Evolutionary conservation across 1,140 invertebrate species (phyloP).

Genomic region (Bombus difficillimus): DNA sequence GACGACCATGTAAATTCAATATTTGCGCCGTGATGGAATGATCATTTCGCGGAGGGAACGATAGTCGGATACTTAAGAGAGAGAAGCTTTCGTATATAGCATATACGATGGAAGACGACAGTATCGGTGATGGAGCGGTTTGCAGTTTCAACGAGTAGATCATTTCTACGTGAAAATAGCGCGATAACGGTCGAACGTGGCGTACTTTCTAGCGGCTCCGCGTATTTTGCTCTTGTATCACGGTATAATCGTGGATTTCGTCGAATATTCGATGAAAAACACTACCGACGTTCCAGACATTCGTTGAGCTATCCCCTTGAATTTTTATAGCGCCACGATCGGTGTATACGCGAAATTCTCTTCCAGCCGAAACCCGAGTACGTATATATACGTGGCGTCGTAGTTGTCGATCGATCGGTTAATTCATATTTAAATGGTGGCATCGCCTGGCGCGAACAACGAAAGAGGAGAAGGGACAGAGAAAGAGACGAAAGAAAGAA

Average conservation of each 20-base stretch:
- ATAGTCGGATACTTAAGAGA: slow-evolving; percentile 42
- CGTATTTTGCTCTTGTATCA: too few relatives aligned
- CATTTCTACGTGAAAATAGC: background rate
- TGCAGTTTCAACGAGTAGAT: background rate
- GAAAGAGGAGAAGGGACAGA: background rate
- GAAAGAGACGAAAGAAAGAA: too few relatives aligned
- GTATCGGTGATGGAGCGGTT: background rate
- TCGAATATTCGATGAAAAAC: background rate
- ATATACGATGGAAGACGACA: background rate
- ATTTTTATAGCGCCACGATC: slow-evolving; percentile 21
- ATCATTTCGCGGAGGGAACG: slow-evolving; percentile 50
- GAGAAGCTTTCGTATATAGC: background rate
- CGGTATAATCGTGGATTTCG: background rate
- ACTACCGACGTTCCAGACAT: background rate
- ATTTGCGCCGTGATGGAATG: slow-evolving; percentile 65
- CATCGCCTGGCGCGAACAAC: slow-evolving; percentile 13
- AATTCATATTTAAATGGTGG: slow-evolving; percentile 48
- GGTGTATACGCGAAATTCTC: slow-evolving; percentile 24
- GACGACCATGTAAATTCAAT: slow-evolving; percentile 69
- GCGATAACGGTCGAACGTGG: background rate
- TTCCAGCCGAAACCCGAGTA: background rate
- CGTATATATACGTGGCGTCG: background rate
- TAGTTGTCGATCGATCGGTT: slow-evolving; percentile 27
- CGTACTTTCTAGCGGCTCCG: background rate
- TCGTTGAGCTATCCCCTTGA: background rate